Evolutionary conservation across 2,113 vertebrate species (phyloP), one percentile per base, ranked within the genome.

Genomic region (Myotis davidii): DNA sequence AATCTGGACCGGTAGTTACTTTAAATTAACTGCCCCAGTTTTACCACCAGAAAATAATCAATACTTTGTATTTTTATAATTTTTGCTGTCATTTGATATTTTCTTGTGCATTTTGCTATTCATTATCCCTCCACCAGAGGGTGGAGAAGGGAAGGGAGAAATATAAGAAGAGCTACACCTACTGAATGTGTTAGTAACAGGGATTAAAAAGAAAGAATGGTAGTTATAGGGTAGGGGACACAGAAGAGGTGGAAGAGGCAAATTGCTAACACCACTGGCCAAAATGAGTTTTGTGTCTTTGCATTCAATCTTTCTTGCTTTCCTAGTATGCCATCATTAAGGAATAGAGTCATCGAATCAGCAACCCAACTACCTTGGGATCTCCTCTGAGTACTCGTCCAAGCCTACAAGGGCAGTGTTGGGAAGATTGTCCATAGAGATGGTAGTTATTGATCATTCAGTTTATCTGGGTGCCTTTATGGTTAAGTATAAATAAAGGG

Each of bases 101-200:
- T 67, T 61, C 27, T 29, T 52, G 61, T 69, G 34, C 14, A 52
- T 95, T 96, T 96, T 96, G 97, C 81, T 95, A 96, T 97, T 96
- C 96, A 74, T 90, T 94, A 84, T 97, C 94, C 89, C 21, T 95
- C 97, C 97, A 97, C 67, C 95, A 97, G 97, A 96, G 97, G 97
- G 97, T 96, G 50, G 91, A 94, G 96, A 79, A 88, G 54, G 91
- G 96, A 96, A 96, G 79, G 64, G 54, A 96, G 96, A 85, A 65
- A 29, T 81, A 1, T 70, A 65, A 83, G 4, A 48, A 9, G 45
- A 91, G 59, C 20, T 59, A 27, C 70, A 61, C 29, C 39, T 61
- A 50, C 59, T 61, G 20, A n/a, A 69, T 13, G 9, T 72, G 13
- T 69, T 72, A 77, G 81, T 45, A 81, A 48, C 32, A 74, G 67